Evolutionary conservation across 2,888 invertebrate genomes (phyloP), one percentile per base, ranked within the genome.

Genomic region (Aphodius granarius): DNA sequence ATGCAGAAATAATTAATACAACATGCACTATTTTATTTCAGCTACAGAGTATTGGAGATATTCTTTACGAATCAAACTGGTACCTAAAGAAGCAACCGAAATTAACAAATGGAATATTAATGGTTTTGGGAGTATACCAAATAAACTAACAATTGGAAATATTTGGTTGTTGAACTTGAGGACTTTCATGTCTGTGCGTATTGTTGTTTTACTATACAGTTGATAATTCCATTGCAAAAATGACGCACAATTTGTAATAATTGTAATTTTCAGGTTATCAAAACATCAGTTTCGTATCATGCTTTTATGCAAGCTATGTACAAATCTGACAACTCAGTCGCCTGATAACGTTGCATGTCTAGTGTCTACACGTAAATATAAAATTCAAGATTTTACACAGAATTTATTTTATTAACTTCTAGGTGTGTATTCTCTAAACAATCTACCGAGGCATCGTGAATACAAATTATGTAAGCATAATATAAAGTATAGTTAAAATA

Each of bases 271-370:
- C 43, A 78, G 78, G 78, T 78, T 9, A 71, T 75, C 6, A 78
- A 75, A 65, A 75, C 74, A 66, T 76, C 75, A 3, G 16, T 78
- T 72, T 75, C 78, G 3, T 73, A 76, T 17, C 74, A 76, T 16
- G 73, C 78, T 20, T 78, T 78, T 66, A 76, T 78, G 75, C 74
- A 78, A 22, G 75, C 78, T 5, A 65, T 76, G 66, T 78, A 76
- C n/a, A 78, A 73, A 64, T 70, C 64, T 13, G 66, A 75, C 71
- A 62, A 66, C 63, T 17, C 63, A 68, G 3, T 43, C 43, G 13
- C 13, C 43, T 43, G 43, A n/a, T n/a, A n/a, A n/a, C n/a, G n/a
- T n/a, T n/a, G n/a, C n/a, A n/a, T n/a, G n/a, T n/a, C n/a, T n/a
- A n/a, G n/a, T n/a, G n/a, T n/a, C 43, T 43, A 0, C 43, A 43